Evolutionary conservation across 2,113 vertebrate genomes (phyloP).

Genomic region (Ornithorhynchus anatinus): DNA sequence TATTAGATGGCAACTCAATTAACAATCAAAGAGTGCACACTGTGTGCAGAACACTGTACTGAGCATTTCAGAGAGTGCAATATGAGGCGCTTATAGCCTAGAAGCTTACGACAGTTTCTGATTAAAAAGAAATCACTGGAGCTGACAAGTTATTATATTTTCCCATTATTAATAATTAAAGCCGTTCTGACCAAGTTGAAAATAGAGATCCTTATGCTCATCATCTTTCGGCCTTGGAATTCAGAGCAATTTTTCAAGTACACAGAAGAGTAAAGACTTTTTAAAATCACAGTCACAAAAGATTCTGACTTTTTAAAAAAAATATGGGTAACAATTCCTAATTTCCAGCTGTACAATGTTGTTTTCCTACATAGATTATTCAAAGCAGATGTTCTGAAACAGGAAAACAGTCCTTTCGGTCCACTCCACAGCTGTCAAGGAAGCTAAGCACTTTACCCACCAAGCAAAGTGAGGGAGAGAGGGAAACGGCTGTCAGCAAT

Average conservation of each 20-base stretch:
- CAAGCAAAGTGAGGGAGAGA: not conserved
- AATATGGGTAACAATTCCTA: not conserved
- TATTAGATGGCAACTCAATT: too few species aligned
- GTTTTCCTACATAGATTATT: slow-evolving; percentile 11
- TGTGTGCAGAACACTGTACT: too few species aligned
- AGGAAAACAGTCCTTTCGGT: slow-evolving; percentile 3
- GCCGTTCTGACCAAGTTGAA: not conserved
- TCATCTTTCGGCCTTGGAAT: not conserved
- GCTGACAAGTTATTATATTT: not conserved
- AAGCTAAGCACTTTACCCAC: not conserved
- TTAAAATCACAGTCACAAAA: not conserved
- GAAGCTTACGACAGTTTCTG: too few species aligned
- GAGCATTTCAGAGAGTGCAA: too few species aligned
- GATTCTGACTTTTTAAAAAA: not conserved
- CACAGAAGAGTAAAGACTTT: not conserved
- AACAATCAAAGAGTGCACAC: too few species aligned
- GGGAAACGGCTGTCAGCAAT: not conserved
- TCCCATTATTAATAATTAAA: not conserved
- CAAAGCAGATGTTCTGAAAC: slow-evolving; percentile 34
- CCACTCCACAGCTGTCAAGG: slow-evolving; percentile 1
- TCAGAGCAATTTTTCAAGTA: not conserved
- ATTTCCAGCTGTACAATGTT: slow-evolving; percentile 24
- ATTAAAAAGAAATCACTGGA: too few species aligned
- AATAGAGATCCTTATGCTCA: not conserved
- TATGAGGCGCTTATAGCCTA: too few species aligned